A percentile compares a stretch with the other conserved stretches of the same genome.
These are phyloP conservation scores for Myxocyprinus asiaticus DNA, from an alignment of 2,113 vertebrate species.

Conservation along the genomic window DNA sequence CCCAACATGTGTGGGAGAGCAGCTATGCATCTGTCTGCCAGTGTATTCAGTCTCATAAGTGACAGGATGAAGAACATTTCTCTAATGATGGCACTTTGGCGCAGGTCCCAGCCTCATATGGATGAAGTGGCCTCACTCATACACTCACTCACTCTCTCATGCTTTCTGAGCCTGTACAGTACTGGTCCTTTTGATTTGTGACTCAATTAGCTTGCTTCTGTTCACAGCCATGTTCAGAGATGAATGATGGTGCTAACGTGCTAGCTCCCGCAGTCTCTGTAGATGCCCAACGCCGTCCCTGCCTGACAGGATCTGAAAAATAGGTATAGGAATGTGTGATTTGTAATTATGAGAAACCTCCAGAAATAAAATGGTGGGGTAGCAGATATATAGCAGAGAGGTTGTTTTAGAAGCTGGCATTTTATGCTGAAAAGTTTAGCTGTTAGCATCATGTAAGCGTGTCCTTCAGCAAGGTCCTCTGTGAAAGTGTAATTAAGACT, in stretches of 20 bases:
- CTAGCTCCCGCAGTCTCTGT: not conserved
- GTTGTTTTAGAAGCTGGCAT: slow-evolving; percentile 35
- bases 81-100: slow-evolving; percentile 33
- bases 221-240: slow-evolving; percentile 39
- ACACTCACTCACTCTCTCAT: slow-evolving; percentile 20
- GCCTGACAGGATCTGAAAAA: slow-evolving; percentile 18
- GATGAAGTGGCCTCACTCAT: slow-evolving; percentile 39
- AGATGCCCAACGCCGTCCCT: not conserved
- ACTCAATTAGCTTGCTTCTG: slow-evolving; percentile 46
- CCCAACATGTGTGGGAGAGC: not conserved
- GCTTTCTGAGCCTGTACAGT: slow-evolving; percentile 23
- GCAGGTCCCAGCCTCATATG: slow-evolving; percentile 19
- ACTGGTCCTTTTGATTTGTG: slow-evolving; percentile 43
- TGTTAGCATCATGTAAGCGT: not conserved
- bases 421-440: slow-evolving; percentile 6
- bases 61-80: slow-evolving; percentile 33
- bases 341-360: slow-evolving; percentile 42
- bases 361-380: slow-evolving; percentile 23
- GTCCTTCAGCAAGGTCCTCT: slow-evolving; percentile 18
- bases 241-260: slow-evolving; percentile 29
- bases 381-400: slow-evolving; percentile 10
- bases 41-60: slow-evolving; percentile 22
- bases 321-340: slow-evolving; percentile 23
- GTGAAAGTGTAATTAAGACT: slow-evolving; percentile 40
- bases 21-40: not conserved